Conservation (phyloP, 2,113 vertebrate species). For the Macroglossus sobrinus region DNA sequence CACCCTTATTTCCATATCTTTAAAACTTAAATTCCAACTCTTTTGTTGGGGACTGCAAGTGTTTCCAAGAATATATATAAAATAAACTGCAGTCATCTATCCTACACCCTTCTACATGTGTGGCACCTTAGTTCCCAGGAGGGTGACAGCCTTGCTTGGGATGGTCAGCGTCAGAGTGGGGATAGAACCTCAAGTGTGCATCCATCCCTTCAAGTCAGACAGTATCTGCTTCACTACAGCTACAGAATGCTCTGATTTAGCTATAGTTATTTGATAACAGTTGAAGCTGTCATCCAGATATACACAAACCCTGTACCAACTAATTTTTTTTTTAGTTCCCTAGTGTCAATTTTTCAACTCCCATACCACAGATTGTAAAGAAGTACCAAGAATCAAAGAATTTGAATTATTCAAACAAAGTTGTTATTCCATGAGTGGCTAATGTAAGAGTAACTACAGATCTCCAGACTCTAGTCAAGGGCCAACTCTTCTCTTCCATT, state of each 20-base stretch:
- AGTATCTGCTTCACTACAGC: not conserved
- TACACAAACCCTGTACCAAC: not conserved
- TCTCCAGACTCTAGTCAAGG: not conserved
- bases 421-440: not conserved
- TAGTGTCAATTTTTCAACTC: not conserved
- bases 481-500: not conserved
- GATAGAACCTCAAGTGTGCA: not conserved
- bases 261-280: not conserved
- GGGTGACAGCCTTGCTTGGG: not conserved
- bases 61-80: not conserved
- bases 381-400: not conserved
- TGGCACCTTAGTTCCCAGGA: not conserved
- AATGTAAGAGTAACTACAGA: not conserved
- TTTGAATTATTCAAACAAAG: not conserved
- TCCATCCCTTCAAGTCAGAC: accelerated
- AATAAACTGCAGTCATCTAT: not conserved
- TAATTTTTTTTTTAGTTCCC: not conserved
- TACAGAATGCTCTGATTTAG: not conserved
- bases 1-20: not conserved
- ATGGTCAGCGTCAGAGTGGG: not conserved
- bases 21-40: not conserved
- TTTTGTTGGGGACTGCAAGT: not conserved
- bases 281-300: not conserved
- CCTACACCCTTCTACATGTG: accelerated
- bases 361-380: not conserved